Evolutionary conservation across 2,113 vertebrate genomes (phyloP).

Genomic region (Mirounga angustirostris): DNA sequence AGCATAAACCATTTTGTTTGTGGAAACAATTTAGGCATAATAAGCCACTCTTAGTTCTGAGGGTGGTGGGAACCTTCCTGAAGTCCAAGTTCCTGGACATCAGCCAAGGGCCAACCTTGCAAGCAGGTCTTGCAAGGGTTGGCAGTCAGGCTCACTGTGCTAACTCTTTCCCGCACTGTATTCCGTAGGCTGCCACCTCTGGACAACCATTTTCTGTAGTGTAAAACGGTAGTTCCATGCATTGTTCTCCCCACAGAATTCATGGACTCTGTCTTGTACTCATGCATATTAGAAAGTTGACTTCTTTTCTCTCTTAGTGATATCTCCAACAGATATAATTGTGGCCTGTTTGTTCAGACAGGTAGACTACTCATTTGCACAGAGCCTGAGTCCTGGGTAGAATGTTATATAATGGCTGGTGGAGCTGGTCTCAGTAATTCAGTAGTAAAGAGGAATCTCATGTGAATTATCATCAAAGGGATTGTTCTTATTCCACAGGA

Average conservation of each 20-base stretch:
- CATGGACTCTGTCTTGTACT: background rate
- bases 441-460: background rate
- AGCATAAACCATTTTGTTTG: background rate
- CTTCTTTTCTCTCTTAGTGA: background rate
- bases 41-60: background rate
- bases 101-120: background rate
- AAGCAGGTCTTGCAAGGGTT: background rate
- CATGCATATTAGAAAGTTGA: background rate
- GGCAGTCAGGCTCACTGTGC: background rate
- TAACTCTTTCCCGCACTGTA: background rate
- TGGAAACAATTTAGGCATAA: background rate
- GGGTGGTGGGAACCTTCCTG: background rate
- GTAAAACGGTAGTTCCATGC: background rate
- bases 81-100: background rate
- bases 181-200: background rate
- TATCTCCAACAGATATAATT: background rate
- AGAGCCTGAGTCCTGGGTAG: background rate
- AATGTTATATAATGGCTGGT: background rate
- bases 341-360: background rate
- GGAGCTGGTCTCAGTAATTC: background rate
- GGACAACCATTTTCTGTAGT: background rate
- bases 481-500: background rate
- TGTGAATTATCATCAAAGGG: background rate
- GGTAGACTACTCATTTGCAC: background rate
- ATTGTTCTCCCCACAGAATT: background rate